Percentiles rank a stretch among this genome's conserved stretches.
Conservation (phyloP, 2,888 invertebrate genomes). For the Marasmarcha lunaedactyla region DNA sequence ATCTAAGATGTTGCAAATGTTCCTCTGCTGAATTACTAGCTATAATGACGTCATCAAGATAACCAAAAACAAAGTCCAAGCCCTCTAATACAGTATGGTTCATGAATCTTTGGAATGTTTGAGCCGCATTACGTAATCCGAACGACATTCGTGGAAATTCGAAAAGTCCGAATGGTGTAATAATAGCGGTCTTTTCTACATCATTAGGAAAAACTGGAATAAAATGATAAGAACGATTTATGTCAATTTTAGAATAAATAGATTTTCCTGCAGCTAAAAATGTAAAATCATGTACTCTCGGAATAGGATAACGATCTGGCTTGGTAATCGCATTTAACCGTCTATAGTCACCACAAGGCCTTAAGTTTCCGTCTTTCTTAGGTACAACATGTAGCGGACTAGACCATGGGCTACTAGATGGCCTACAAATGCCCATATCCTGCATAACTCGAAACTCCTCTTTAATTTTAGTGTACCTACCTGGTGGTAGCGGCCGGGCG, state of each 20-base stretch:
- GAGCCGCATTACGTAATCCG: no score
- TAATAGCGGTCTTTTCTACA: no score
- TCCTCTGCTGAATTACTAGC: neutral
- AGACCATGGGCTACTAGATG: no score
- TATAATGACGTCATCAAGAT: neutral
- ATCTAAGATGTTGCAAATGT: neutral
- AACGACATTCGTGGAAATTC: no score
- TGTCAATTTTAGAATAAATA: no score
- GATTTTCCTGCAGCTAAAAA: neutral
- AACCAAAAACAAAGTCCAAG: neutral
- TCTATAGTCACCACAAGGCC: neutral
- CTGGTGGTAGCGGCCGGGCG: no score
- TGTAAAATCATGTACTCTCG: neutral
- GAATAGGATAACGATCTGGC: neutral
- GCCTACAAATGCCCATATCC: neutral
- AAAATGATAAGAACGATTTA: no score
- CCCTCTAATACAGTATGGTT: conserved; percentile 1
- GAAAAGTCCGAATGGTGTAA: no score
- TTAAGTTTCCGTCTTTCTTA: neutral
- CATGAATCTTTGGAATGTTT: conserved; percentile 5
- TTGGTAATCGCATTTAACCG: neutral
- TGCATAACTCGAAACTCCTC: neutral
- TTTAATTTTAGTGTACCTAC: neutral
- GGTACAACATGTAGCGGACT: no score
- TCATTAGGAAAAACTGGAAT: conserved; percentile 3